Evolutionary conservation across 2,113 vertebrate species (phyloP), one percentile per base, ranked within the genome.

Genomic region (Erinaceus europaeus): DNA sequence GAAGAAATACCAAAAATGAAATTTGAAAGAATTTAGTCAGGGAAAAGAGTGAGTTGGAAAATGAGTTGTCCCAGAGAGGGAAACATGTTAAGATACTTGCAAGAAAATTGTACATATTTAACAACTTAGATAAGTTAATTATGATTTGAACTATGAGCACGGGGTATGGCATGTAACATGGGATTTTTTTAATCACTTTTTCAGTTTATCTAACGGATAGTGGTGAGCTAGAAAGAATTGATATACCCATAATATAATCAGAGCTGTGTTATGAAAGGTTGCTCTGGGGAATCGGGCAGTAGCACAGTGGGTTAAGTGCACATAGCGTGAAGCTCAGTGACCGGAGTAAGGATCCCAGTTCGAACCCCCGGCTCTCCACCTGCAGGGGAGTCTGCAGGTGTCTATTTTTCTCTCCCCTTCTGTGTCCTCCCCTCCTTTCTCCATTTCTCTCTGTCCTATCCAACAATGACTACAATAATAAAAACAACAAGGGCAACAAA

Each of bases 251-350:
- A 48, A n/a, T n/a, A 74, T 14, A 52, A 73, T 71, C 21, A 78
- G 21, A 29, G n/a, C 81, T 79, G 90, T 25, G 42, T 83, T 86
- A 61, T 72, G 50, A 73, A 86, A 29, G 44, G 6, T 77, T 85
- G 12, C 52, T 92, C 6, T 84, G n/a, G n/a, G n/a, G n/a, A n/a
- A n/a, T n/a, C n/a, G n/a, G n/a, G n/a, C n/a, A n/a, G n/a, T n/a
- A n/a, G n/a, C n/a, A n/a, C n/a, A n/a, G n/a, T n/a, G n/a, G n/a
- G n/a, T n/a, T n/a, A n/a, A n/a, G n/a, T n/a, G n/a, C n/a, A n/a
- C n/a, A n/a, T n/a, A n/a, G n/a, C n/a, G n/a, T n/a, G n/a, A n/a
- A n/a, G n/a, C n/a, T n/a, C n/a, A n/a, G n/a, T n/a, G n/a, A n/a
- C n/a, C n/a, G n/a, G n/a, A n/a, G n/a, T n/a, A n/a, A n/a, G n/a